phyloP scores from a whole-genome alignment of 2,888 invertebrate genomes.

The Drosophila engyochracea region DNA sequence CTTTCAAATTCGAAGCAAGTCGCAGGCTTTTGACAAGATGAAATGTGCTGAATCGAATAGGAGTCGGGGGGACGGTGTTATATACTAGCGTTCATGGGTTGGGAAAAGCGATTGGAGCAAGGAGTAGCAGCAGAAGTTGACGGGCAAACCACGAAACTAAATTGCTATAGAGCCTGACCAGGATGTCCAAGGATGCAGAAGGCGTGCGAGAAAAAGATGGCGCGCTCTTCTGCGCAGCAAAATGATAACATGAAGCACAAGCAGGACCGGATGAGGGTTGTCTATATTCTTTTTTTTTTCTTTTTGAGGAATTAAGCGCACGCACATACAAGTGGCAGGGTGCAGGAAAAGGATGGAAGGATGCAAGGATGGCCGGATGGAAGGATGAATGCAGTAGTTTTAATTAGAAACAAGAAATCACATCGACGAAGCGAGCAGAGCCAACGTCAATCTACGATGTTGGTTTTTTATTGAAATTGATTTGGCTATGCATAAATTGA shows the following conservation, averaged over 20 bases:
- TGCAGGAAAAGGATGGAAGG: background rate
- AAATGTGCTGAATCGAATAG: background rate
- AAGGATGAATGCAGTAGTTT: conserved; percentile 21
- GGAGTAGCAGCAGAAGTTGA: conserved; percentile 56
- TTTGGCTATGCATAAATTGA: conserved; percentile 76
- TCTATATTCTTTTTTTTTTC: background rate
- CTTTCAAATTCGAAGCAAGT: conserved; percentile 60
- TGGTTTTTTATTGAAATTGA: conserved; percentile 77
- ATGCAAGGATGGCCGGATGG: background rate
- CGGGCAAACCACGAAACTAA: conserved; percentile 77
- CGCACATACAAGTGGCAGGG: conserved; percentile 9
- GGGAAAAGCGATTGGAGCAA: conserved; percentile 11
- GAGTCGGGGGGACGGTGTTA: conserved; percentile 32
- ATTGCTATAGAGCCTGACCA: conserved; percentile 57
- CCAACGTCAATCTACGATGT: conserved; percentile 37
- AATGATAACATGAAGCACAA: conserved; percentile 8
- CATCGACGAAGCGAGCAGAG: conserved; percentile 12
- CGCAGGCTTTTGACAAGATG: conserved; percentile 69
- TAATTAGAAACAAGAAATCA: conserved; percentile 60
- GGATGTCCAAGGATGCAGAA: conserved; percentile 24
- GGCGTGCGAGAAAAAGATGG: conserved; percentile 78
- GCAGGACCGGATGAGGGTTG: conserved; percentile 2
- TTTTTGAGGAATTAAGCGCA: conserved; percentile 39
- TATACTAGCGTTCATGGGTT: conserved; percentile 39
- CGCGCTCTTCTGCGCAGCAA: conserved; percentile 70